Evolutionary conservation across 2,888 invertebrate genomes (phyloP).

Genomic region (Ligdia adustata): DNA sequence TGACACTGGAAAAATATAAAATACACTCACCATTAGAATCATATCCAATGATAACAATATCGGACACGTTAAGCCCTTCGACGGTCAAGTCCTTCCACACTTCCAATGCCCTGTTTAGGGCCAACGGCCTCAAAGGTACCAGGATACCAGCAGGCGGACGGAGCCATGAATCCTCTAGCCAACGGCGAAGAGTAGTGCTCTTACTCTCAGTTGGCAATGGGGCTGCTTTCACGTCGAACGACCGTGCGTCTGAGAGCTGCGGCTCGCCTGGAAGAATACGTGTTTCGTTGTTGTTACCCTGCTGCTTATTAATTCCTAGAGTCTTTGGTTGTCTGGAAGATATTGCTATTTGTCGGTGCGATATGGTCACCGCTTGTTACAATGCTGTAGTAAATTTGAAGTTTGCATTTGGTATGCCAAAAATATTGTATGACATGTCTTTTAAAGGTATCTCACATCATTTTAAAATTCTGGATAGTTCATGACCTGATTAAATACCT

Average conservation of each 20-base stretch:
- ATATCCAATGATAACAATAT: conserved; percentile 74
- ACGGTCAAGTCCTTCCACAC: conserved; percentile 70
- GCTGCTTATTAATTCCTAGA: too few species aligned
- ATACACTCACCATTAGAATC: conserved; percentile 68
- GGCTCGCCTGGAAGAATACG: conserved; percentile 47
- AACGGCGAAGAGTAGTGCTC: conserved; percentile 61
- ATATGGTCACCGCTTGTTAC: too few species aligned
- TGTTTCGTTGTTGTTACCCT: conserved; percentile 12
- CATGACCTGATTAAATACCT: too few species aligned
- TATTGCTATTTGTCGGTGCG: too few species aligned
- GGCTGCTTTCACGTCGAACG: conserved; percentile 45
- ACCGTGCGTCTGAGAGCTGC: conserved; percentile 46
- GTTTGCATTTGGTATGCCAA: too few species aligned
- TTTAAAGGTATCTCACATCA: too few species aligned
- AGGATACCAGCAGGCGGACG: conserved; percentile 73
- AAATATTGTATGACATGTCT: too few species aligned
- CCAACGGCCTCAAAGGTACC: conserved; percentile 69
- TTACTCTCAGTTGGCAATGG: conserved; percentile 49
- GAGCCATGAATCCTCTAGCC: conserved; percentile 76
- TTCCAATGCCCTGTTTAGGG: conserved; percentile 65
- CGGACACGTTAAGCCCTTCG: conserved; percentile 63
- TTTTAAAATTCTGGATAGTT: too few species aligned
- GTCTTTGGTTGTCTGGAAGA: background rate
- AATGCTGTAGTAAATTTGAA: too few species aligned
- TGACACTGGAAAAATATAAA: too few species aligned